Base-by-base conservation (phyloP, 2,113 vertebrate species). In the Silurus asotus region DNA sequence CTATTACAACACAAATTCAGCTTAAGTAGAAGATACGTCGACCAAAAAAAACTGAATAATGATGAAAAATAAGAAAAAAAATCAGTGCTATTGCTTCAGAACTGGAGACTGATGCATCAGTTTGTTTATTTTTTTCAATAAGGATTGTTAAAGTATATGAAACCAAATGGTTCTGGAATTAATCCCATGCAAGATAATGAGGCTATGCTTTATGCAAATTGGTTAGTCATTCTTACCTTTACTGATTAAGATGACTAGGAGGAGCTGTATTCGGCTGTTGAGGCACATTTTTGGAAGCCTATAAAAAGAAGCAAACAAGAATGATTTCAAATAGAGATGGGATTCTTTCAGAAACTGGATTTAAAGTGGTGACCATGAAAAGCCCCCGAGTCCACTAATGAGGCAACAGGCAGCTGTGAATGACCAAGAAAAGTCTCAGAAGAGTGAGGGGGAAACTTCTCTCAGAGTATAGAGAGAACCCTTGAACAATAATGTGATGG, bases 251-350 rank as follows among this genome's bases (percentile, higher is more conserved):
- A 94, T 80, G 7, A 82, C 14, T 2, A 90, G 58, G 67, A 94
- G 61, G 51, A 92, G 74, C 69, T 64, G 15, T 72, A 90, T 62
- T 17, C 75, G 81, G 65, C 84, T 87, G 48, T 87, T 85, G 55
- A 59, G 85, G 59, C 79, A 86, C 95, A 95, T 95, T 82, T 75
- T 85, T 88, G 83, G 4, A 86, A 28, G 86, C 90, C 94, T 95
- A 91, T 61, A 94, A 93, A 9, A 0, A 92, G 20, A 88, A 89
- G 70, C 37, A 89, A 80, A 87, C 61, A 90, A 72, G 20, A 53
- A 83, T 28, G 48, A 19, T 25, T 72, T 90, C 61, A 88, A 83
- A 20, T 51, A 48, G 10, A 74, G 45, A 37, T 37, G 37, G 2
- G 37, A 37, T 37, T 37, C 37, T 37, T 37, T 37, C 85, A 87